These are phyloP conservation scores for Lanistes nyassanus DNA, from an alignment of 1,140 invertebrate species.

Conservation along the genomic window DNA sequence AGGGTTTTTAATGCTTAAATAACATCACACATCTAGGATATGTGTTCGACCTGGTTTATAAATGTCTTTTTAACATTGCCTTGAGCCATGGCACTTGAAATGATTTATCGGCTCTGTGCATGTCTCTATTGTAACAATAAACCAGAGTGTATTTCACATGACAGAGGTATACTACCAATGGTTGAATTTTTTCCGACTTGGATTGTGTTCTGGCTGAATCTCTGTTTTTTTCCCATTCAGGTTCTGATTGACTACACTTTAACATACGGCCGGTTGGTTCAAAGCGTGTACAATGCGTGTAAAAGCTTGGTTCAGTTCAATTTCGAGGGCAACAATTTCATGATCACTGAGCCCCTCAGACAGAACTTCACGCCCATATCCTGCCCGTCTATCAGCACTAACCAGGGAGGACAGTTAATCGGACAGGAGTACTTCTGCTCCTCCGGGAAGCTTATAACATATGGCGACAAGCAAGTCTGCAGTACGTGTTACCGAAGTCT, in stretches of 20 bases:
- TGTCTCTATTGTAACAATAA: neutral
- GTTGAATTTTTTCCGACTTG: neutral
- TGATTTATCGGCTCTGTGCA: neutral
- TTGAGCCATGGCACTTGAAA: too few relatives aligned
- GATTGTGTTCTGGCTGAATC: neutral
- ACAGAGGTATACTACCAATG: neutral
- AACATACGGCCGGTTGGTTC: neutral
- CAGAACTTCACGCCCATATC: neutral
- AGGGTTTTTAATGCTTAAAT: neutral
- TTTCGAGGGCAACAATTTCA: slow-evolving; percentile 4
- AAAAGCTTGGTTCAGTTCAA: neutral
- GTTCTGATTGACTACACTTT: slow-evolving; percentile 11
- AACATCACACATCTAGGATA: too few relatives aligned
- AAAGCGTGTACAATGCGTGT: neutral
- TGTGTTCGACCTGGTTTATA: too few relatives aligned
- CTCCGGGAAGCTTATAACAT: slow-evolving; percentile 10
- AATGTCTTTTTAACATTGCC: too few relatives aligned
- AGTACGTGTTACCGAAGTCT: too few relatives aligned
- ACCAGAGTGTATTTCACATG: neutral
- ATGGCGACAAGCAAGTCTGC: too few relatives aligned
- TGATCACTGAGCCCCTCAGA: slow-evolving; percentile 12
- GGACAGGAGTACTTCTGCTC: slow-evolving; percentile 9
- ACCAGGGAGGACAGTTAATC: neutral
- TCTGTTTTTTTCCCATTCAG: too few relatives aligned
- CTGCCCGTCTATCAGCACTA: slow-evolving; percentile 3